These are phyloP conservation scores for Matsumyia berberina DNA, from an alignment of 2,888 invertebrate species.

Conservation along the genomic window DNA sequence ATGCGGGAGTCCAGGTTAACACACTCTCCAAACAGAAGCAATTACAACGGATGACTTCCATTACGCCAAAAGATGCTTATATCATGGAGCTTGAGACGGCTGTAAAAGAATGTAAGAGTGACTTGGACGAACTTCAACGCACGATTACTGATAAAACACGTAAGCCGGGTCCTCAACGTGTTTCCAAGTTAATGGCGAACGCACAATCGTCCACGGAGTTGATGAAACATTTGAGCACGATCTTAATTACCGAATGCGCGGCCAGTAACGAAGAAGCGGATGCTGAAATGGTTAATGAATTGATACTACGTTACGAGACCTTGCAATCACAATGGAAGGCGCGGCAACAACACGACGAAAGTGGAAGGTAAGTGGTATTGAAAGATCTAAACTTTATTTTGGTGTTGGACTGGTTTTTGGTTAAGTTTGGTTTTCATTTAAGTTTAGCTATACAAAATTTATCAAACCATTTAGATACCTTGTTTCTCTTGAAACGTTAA, in stretches of 20 bases:
- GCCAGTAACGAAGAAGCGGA: slow-evolving; percentile 88
- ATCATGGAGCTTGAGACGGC: slow-evolving; percentile 90
- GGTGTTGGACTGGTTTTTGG: slow-evolving; percentile 44
- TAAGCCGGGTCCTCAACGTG: slow-evolving; percentile 88
- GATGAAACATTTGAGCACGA: slow-evolving; percentile 90
- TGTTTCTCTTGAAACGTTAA: slow-evolving; percentile 2
- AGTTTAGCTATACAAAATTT: slow-evolving; percentile 11
- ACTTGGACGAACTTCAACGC: slow-evolving; percentile 88
- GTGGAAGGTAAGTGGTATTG: slow-evolving; percentile 87
- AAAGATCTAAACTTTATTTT: background rate
- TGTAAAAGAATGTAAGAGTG: slow-evolving; percentile 88
- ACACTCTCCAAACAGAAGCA: slow-evolving; percentile 87
- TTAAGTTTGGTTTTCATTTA: slow-evolving; percentile 24
- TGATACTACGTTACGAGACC: slow-evolving; percentile 88
- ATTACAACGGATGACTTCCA: slow-evolving; percentile 87
- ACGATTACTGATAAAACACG: slow-evolving; percentile 86
- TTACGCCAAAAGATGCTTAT: slow-evolving; percentile 93
- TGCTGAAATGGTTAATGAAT: slow-evolving; percentile 87
- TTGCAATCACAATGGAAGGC: slow-evolving; percentile 89
- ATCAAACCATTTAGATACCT: background rate
- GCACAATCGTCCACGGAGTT: slow-evolving; percentile 93
- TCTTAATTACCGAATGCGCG: slow-evolving; percentile 90
- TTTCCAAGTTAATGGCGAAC: slow-evolving; percentile 90
- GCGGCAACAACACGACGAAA: slow-evolving; percentile 90
- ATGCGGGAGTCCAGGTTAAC: slow-evolving; percentile 92